Percentiles rank a stretch among this genome's conserved stretches.
Evolutionary conservation across 2,888 invertebrate species (phyloP).

Genomic region (Parnassius apollo): DNA sequence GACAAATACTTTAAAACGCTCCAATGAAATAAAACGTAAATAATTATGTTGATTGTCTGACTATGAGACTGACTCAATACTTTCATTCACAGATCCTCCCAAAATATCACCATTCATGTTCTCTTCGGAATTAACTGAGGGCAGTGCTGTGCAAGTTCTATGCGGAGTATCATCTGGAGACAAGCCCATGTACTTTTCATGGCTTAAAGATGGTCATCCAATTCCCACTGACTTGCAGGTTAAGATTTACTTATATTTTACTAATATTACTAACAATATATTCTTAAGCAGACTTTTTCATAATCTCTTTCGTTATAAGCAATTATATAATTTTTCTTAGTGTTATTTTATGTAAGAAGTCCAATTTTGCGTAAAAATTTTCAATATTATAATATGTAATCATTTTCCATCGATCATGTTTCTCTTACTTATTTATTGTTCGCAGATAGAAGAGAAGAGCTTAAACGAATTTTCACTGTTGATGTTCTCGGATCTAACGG

Average conservation of each 20-base stretch:
- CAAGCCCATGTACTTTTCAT: slow-evolving; percentile 85
- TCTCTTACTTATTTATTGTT: slow-evolving; percentile 20
- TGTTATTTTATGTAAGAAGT: too few species aligned
- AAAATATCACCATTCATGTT: slow-evolving; percentile 92
- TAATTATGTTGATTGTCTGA: too few species aligned
- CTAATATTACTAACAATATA: too few species aligned
- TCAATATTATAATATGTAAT: too few species aligned
- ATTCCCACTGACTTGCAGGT: slow-evolving; percentile 84
- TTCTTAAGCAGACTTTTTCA: too few species aligned
- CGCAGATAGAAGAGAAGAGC: slow-evolving; percentile 83
- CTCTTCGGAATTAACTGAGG: slow-evolving; percentile 89
- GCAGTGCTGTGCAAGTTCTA: slow-evolving; percentile 89
- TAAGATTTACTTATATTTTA: slow-evolving; percentile 16
- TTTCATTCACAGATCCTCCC: slow-evolving; percentile 84
- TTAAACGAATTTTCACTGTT: slow-evolving; percentile 86
- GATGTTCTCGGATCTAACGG: slow-evolving; percentile 84
- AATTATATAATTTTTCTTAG: too few species aligned
- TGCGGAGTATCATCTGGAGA: slow-evolving; percentile 88
- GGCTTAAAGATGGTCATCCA: slow-evolving; percentile 84
- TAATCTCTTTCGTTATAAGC: too few species aligned
- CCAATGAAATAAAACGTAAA: too few species aligned
- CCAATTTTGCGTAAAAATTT: too few species aligned
- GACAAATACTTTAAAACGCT: too few species aligned
- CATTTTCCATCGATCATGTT: neutral
- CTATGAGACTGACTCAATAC: neutral